These are phyloP conservation scores for Nomada fucata DNA, from an alignment of 2,888 invertebrate genomes.

Conservation along the genomic window DNA sequence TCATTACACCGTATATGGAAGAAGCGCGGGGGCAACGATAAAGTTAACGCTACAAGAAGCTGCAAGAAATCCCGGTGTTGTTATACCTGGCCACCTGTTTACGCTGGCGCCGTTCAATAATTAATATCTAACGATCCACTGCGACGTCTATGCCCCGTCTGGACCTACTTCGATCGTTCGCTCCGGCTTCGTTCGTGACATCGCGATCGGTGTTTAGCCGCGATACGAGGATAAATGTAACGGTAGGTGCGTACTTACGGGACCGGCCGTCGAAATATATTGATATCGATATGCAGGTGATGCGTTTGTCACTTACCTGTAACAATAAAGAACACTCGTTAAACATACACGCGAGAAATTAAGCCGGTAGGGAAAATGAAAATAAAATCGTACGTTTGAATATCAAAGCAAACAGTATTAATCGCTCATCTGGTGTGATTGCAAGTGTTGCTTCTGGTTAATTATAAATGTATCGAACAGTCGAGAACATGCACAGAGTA, in stretches of 20 bases:
- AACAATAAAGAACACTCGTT: slow-evolving; percentile 35
- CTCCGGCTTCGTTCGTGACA: neutral
- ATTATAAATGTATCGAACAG: too few relatives aligned
- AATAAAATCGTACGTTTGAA: too few relatives aligned
- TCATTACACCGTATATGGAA: slow-evolving; percentile 55
- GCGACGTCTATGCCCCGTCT: neutral
- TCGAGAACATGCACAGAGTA: too few relatives aligned
- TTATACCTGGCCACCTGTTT: slow-evolving; percentile 16
- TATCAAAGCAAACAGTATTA: too few relatives aligned
- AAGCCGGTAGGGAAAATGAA: neutral
- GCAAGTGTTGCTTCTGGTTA: too few relatives aligned
- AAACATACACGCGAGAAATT: neutral
- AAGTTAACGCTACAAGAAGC: slow-evolving; percentile 59
- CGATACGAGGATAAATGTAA: neutral
- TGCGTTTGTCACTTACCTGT: slow-evolving; percentile 57
- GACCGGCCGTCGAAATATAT: neutral
- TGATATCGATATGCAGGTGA: neutral
- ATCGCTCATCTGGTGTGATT: too few relatives aligned
- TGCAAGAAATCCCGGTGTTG: slow-evolving; percentile 28
- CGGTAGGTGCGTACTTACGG: slow-evolving; percentile 14
- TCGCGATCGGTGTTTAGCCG: neutral
- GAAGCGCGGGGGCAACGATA: slow-evolving; percentile 45
- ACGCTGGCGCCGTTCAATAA: slow-evolving; percentile 15
- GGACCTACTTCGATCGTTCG: neutral
- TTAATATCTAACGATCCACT: slow-evolving; percentile 35